phyloP scores from a whole-genome alignment of 2,797 vertebrate species.

The Hemibagrus guttatus region DNA sequence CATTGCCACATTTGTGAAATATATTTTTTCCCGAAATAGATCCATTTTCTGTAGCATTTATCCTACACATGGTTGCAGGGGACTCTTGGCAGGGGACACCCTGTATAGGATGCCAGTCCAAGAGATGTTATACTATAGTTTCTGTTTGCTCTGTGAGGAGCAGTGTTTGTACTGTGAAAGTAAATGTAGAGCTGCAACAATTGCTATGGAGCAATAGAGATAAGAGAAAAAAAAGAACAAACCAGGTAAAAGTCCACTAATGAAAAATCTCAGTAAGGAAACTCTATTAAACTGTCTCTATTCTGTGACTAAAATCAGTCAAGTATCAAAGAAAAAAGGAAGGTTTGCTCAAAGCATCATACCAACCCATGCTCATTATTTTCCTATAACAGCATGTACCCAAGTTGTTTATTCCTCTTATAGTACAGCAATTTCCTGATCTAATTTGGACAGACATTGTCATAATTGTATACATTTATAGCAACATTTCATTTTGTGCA shows the following conservation, averaged over 20 bases:
- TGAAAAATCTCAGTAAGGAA: background rate
- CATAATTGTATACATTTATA: background rate
- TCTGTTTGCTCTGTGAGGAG: background rate
- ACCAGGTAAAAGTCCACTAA: background rate
- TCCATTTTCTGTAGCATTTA: no score
- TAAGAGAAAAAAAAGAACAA: background rate
- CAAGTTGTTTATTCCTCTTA: background rate
- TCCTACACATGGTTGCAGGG: no score
- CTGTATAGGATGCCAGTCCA: no score
- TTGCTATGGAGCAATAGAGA: background rate
- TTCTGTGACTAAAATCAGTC: background rate
- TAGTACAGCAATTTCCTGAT: background rate
- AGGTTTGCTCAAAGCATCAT: background rate
- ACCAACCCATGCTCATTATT: background rate
- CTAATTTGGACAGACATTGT: background rate
- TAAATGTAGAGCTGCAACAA: background rate
- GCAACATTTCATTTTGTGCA: background rate
- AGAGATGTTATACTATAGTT: background rate
- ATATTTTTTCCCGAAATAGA: no score
- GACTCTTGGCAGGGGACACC: no score
- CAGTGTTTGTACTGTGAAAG: background rate
- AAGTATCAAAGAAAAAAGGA: background rate
- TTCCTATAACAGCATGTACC: background rate
- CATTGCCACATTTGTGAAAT: no score
- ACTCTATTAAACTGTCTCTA: background rate